A percentile compares a stretch with the other conserved stretches of the same genome.
Evolutionary conservation across 1,140 invertebrate genomes (phyloP).

Genomic region (Diachasmimorpha longicaudata): DNA sequence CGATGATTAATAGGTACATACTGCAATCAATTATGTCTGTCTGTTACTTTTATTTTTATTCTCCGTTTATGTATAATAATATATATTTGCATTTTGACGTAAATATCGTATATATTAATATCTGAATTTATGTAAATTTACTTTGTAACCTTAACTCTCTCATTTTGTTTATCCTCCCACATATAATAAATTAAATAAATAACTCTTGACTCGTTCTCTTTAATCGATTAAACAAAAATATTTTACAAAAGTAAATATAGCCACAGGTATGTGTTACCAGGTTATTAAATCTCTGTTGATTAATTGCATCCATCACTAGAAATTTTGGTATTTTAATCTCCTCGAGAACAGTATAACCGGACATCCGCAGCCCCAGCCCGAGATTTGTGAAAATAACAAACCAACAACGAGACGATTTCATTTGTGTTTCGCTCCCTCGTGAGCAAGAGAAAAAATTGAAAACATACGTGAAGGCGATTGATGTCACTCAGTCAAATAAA

Average conservation of each 20-base stretch:
- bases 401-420: no score
- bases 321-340: background rate
- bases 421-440: no score
- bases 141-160: constrained; percentile 54
- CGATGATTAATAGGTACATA: no score
- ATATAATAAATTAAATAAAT: constrained; percentile 61
- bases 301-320: background rate
- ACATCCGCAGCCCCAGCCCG: constrained; percentile 19
- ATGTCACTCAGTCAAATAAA: background rate
- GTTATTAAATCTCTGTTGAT: constrained; percentile 27
- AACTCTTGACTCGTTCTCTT: constrained; percentile 42
- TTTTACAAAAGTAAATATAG: constrained; percentile 57
- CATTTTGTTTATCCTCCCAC: constrained; percentile 40
- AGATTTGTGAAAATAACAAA: no score
- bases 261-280: constrained; percentile 35
- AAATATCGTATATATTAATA: constrained; percentile 34
- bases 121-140: constrained; percentile 24
- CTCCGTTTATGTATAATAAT: background rate
- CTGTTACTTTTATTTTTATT: background rate
- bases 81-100: constrained; percentile 4
- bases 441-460: background rate
- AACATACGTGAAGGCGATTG: background rate
- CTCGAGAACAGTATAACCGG: background rate
- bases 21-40: background rate
- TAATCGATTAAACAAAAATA: constrained; percentile 50